Percentiles rank a stretch among this genome's conserved stretches.
These are phyloP conservation scores for Tethya wilhelma DNA, from an alignment of 37 sponge, comb jelly and placozoan genomes.

Conservation along the genomic window DNA sequence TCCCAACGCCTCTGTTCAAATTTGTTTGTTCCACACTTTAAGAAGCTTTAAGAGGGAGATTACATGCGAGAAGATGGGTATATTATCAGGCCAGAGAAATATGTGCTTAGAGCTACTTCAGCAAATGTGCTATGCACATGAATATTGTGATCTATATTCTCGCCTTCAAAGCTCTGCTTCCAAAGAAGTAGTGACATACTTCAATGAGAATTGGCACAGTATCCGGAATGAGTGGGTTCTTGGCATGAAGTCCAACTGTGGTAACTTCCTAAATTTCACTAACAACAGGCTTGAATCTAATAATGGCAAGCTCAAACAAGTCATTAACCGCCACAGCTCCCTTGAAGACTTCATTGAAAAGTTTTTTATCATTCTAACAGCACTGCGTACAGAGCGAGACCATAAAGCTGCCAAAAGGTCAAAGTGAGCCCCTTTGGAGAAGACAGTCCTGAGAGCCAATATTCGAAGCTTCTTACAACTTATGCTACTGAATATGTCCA, in stretches of 20 bases:
- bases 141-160: slow-evolving; percentile 42
- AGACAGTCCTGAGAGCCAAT: slow-evolving; percentile 33
- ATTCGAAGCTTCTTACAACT: slow-evolving; percentile 34
- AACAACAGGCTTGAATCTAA: slow-evolving; percentile 63
- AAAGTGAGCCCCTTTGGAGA: too few relatives aligned
- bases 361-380: slow-evolving; percentile 25
- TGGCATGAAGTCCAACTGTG: slow-evolving; percentile 32
- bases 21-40: slow-evolving; percentile 69
- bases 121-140: slow-evolving; percentile 60
- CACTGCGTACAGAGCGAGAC: slow-evolving; percentile 48
- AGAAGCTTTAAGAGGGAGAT: slow-evolving; percentile 44
- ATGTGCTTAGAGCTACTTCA: slow-evolving; percentile 49
- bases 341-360: slow-evolving; percentile 37
- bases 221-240: slow-evolving; percentile 73
- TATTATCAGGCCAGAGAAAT: slow-evolving; percentile 36
- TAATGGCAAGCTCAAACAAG: slow-evolving; percentile 65
- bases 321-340: slow-evolving; percentile 36
- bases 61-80: slow-evolving; percentile 58
- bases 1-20: slow-evolving; percentile 47
- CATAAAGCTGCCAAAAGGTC: slow-evolving; percentile 52
- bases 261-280: slow-evolving; percentile 32
- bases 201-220: slow-evolving; percentile 63
- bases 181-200: slow-evolving; percentile 49
- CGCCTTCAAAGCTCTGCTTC: slow-evolving; percentile 14
- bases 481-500: slow-evolving; percentile 47